phyloP scores from a whole-genome alignment of 1,140 invertebrate species.

The Carcinoscorpius rotundicauda region DNA sequence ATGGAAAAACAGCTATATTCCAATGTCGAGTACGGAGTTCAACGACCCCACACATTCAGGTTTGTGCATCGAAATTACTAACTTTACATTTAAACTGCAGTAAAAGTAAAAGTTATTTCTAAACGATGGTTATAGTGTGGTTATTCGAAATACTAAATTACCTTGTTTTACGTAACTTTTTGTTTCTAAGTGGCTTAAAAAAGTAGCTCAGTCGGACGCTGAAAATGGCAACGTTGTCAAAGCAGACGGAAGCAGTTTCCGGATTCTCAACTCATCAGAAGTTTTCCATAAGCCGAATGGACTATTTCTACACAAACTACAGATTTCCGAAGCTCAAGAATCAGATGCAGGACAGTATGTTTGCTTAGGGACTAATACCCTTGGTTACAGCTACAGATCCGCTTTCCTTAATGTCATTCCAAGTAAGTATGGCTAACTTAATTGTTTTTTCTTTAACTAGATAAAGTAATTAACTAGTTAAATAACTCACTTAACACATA shows the following conservation, averaged over 20 bases:
- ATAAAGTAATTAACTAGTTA: no score
- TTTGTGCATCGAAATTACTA: background rate
- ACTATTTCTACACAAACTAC: constrained; percentile 25
- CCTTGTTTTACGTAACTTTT: no score
- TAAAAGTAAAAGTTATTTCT: no score
- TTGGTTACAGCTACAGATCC: constrained; percentile 26
- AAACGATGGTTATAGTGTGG: no score
- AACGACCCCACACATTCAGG: background rate
- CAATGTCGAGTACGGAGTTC: background rate
- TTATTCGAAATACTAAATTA: no score
- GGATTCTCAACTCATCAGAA: constrained; percentile 19
- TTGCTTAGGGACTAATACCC: constrained; percentile 28
- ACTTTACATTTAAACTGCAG: background rate
- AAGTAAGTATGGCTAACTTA: no score
- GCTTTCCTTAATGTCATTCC: constrained; percentile 23
- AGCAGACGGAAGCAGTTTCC: constrained; percentile 3
- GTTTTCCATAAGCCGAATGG: constrained; percentile 21
- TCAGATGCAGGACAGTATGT: constrained; percentile 27
- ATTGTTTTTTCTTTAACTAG: no score
- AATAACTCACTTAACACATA: no score
- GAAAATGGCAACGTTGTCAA: no score
- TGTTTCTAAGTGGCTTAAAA: background rate
- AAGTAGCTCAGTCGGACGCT: background rate
- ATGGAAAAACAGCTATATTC: background rate
- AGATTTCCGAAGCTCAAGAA: constrained; percentile 19